Percentiles rank a stretch among this genome's conserved stretches.
Evolutionary conservation across 2,113 vertebrate genomes (phyloP).

Genomic region (Pygoscelis antarcticus): DNA sequence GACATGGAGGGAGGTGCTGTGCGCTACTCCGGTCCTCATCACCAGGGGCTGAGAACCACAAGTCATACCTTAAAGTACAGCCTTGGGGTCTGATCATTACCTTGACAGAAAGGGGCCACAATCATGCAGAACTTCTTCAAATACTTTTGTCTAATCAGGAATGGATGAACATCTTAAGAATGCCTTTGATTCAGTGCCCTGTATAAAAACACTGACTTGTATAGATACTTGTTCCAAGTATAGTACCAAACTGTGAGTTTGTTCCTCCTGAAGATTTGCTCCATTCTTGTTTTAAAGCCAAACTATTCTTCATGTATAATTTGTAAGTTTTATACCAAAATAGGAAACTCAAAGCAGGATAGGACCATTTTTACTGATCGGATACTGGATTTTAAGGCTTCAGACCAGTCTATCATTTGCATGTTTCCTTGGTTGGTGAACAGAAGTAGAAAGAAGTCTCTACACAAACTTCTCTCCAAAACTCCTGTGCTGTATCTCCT

Average conservation of each 20-base stretch:
- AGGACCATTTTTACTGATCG: background rate
- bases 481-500: background rate
- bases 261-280: background rate
- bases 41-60: background rate
- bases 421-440: background rate
- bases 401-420: background rate
- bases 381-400: background rate
- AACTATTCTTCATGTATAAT: background rate
- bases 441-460: background rate
- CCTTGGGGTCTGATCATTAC: too few relatives aligned
- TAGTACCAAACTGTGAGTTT: background rate
- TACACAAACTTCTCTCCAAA: background rate
- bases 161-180: background rate
- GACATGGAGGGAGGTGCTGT: background rate
- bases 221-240: background rate
- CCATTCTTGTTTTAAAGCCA: background rate
- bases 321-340: background rate
- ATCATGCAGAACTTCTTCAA: background rate
- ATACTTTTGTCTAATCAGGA: background rate
- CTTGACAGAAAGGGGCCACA: background rate
- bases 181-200: background rate
- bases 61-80: background rate
- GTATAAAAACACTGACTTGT: background rate
- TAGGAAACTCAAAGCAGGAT: background rate
- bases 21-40: fast-evolving